Conservation (phyloP, 2,113 vertebrate species). For the Heloderma charlesbogerti region DNA sequence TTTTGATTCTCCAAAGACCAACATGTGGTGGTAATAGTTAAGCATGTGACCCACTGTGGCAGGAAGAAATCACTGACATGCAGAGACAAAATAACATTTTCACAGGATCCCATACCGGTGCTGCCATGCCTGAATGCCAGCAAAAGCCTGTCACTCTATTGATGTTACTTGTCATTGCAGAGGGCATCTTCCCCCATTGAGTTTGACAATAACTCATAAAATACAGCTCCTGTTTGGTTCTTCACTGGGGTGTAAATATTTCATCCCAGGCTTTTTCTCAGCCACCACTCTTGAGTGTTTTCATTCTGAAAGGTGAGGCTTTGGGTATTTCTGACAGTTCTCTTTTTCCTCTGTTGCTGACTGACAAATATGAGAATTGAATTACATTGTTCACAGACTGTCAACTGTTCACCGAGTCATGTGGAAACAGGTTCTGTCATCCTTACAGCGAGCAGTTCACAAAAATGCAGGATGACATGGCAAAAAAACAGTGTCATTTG, state of each 20-base stretch:
- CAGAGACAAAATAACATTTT: neutral
- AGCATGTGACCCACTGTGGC: neutral
- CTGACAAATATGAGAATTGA: constrained; percentile 25
- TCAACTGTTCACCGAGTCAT: constrained; percentile 10
- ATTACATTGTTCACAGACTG: constrained; percentile 28
- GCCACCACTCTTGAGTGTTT: constrained; percentile 1
- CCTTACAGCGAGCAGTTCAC: constrained; percentile 3
- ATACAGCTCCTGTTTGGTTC: neutral
- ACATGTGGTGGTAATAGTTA: no score
- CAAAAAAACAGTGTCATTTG: neutral
- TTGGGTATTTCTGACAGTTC: constrained; percentile 26
- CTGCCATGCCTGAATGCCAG: neutral
- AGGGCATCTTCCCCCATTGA: neutral
- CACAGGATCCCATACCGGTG: neutral
- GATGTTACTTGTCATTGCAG: neutral
- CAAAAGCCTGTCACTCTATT: neutral
- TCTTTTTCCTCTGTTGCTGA: neutral
- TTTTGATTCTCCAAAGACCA: neutral
- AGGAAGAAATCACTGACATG: neutral
- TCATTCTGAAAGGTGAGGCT: constrained; percentile 14
- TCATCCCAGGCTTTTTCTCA: constrained; percentile 14
- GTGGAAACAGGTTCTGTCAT: constrained; percentile 8
- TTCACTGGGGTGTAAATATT: constrained; percentile 29
- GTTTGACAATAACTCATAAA: constrained; percentile 25
- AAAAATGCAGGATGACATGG: neutral